Evolutionary conservation across 2,888 invertebrate genomes (phyloP).

Genomic region (Meiosimyza decipiens): DNA sequence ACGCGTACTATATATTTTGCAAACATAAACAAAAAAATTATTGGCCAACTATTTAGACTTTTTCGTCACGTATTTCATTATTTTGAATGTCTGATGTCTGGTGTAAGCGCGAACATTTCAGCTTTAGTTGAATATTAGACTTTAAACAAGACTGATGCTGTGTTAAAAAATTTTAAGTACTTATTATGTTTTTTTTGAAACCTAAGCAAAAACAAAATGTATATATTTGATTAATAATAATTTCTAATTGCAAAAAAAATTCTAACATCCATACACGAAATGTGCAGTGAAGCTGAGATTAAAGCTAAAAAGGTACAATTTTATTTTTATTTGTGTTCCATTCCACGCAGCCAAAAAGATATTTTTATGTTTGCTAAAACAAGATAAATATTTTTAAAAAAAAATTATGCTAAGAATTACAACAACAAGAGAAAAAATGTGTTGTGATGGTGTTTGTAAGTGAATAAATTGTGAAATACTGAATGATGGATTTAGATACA

Average conservation of each 20-base stretch:
- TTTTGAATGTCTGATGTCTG: neutral
- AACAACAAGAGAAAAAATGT: too few species aligned
- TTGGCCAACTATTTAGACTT: conserved; percentile 13
- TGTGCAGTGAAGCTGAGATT: neutral
- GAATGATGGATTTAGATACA: too few species aligned
- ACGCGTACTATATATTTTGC: conserved; percentile 2
- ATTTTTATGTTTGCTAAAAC: too few species aligned
- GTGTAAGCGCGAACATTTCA: conserved; percentile 2
- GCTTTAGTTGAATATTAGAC: neutral
- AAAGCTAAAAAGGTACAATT: neutral
- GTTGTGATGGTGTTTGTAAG: too few species aligned
- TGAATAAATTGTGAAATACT: too few species aligned
- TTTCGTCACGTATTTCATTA: neutral
- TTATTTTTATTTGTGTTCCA: neutral
- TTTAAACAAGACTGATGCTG: neutral
- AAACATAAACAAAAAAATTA: conserved; percentile 2
- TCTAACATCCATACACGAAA: neutral
- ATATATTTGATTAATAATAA: neutral
- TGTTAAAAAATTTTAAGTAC: conserved; percentile 16
- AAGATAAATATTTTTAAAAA: too few species aligned
- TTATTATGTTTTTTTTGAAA: conserved; percentile 14
- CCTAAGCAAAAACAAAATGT: neutral
- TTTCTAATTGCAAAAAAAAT: neutral
- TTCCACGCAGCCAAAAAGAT: too few species aligned
- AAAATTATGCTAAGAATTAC: too few species aligned